A percentile compares a stretch with the other conserved stretches of the same genome.
These are phyloP conservation scores for Stegodyphus dumicola DNA, from an alignment of 1,140 invertebrate species.

Conservation along the genomic window DNA sequence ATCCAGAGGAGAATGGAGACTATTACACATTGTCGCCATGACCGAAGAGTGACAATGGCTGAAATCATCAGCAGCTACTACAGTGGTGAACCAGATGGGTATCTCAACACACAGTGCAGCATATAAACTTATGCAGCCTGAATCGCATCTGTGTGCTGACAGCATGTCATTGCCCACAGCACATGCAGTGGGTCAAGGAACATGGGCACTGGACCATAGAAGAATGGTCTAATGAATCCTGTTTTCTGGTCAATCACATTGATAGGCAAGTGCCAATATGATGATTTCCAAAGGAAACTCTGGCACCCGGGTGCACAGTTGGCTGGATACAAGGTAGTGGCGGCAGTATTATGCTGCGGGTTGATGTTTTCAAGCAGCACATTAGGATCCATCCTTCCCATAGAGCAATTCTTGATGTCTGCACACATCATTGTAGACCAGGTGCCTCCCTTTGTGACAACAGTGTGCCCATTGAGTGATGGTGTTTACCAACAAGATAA, in stretches of 20 bases:
- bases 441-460: background rate
- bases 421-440: background rate
- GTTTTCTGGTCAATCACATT: background rate
- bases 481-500: background rate
- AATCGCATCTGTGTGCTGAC: background rate
- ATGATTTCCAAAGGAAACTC: background rate
- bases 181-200: background rate
- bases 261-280: background rate
- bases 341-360: background rate
- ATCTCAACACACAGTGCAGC: background rate
- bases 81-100: background rate
- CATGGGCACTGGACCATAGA: background rate
- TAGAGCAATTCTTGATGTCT: background rate
- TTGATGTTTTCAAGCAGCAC: background rate
- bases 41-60: background rate
- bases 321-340: background rate
- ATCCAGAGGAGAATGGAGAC: background rate
- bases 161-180: background rate
- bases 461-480: background rate
- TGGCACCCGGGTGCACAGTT: background rate
- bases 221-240: background rate
- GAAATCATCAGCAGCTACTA: background rate
- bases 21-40: background rate
- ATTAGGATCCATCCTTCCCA: background rate
- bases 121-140: background rate